Conservation (phyloP, 1,140 invertebrate species). For the Forficula auricularia region DNA sequence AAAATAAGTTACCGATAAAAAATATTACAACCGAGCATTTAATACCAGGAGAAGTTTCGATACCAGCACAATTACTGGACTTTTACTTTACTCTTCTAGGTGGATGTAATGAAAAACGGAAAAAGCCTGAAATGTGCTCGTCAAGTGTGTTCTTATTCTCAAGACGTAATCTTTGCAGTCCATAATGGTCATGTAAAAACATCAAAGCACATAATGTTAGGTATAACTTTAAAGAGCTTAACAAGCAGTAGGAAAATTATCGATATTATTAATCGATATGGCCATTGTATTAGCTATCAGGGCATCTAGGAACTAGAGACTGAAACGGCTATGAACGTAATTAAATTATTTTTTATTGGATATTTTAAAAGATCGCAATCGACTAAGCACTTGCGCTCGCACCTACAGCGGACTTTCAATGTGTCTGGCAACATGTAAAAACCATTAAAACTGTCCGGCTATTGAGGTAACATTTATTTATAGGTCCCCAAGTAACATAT, state of each 20-base stretch:
- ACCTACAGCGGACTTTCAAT: no score
- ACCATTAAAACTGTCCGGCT: no score
- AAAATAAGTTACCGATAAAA: constrained; percentile 7
- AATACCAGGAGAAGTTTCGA: constrained; percentile 13
- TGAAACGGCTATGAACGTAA: no score
- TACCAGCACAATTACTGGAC: constrained; percentile 10
- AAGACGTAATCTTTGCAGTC: constrained; percentile 17
- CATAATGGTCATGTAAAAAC: constrained; percentile 18
- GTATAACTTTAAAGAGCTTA: constrained; percentile 19
- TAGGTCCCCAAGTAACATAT: no score
- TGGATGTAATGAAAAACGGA: constrained; percentile 10
- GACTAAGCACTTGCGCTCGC: no score
- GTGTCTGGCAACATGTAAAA: no score
- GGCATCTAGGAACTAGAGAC: constrained; percentile 13
- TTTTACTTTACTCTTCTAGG: constrained; percentile 12
- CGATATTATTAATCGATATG: constrained; percentile 16
- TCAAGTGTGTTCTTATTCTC: constrained; percentile 12
- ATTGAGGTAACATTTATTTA: no score
- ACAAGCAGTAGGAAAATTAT: constrained; percentile 19
- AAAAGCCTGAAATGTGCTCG: constrained; percentile 10
- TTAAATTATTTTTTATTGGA: no score
- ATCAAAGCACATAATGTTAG: constrained; percentile 19
- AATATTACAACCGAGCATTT: constrained; percentile 13
- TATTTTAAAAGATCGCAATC: no score
- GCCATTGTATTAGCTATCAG: constrained; percentile 16